These are phyloP conservation scores for Oncorhynchus keta DNA, from an alignment of 2,113 vertebrate species.

Conservation along the genomic window DNA sequence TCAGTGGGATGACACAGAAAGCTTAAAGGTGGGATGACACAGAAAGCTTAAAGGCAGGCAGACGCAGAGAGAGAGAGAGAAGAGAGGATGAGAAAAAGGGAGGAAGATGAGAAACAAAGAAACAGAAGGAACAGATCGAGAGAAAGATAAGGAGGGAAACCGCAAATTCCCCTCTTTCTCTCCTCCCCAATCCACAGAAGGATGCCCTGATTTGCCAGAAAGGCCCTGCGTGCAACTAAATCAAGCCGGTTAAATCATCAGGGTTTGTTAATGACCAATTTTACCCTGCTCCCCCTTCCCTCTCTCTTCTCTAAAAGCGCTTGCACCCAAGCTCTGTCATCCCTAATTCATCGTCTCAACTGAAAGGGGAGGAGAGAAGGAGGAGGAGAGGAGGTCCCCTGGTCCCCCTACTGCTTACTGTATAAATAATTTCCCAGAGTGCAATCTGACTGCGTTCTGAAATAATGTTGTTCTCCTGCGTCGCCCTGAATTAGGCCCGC, in stretches of 20 bases:
- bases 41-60: slow-evolving; percentile 47
- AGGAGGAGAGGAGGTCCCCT: not conserved
- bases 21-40: slow-evolving; percentile 47
- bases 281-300: slow-evolving; percentile 36
- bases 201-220: slow-evolving; percentile 53
- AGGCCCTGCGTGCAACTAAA: slow-evolving; percentile 52
- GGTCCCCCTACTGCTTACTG: not conserved
- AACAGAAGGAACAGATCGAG: slow-evolving; percentile 28
- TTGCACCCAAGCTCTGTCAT: slow-evolving; percentile 53
- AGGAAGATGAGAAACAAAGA: slow-evolving; percentile 21
- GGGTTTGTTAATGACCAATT: slow-evolving; percentile 62
- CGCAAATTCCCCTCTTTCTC: slow-evolving; percentile 7
- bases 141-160: slow-evolving; percentile 20
- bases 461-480: not conserved
- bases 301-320: slow-evolving; percentile 49
- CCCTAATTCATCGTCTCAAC: slow-evolving; percentile 61
- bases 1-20: slow-evolving; percentile 55
- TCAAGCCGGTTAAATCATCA: slow-evolving; percentile 66
- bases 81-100: slow-evolving; percentile 17
- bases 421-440: slow-evolving; percentile 45
- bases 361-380: slow-evolving; percentile 27
- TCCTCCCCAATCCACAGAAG: slow-evolving; percentile 43
- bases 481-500: slow-evolving; percentile 1
- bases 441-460: slow-evolving; percentile 25
- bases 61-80: slow-evolving; percentile 5